Conservation (phyloP, 2,888 invertebrate genomes). For the Eupithecia subumbrata region DNA sequence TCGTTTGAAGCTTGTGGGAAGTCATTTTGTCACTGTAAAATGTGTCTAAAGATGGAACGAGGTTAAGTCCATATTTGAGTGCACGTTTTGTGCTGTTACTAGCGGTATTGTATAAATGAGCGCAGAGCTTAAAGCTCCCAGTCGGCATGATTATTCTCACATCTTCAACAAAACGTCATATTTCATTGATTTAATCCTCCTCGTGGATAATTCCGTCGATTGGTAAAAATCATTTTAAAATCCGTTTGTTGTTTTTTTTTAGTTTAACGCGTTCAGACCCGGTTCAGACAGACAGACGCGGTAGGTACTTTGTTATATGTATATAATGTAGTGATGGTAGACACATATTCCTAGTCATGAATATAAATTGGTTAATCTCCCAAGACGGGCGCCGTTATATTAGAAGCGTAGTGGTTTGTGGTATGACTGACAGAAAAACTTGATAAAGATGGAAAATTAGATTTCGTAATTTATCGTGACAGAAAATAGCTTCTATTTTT, state of each 20-base stretch:
- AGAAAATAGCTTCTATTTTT: background rate
- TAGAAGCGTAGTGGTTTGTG: conserved; percentile 19
- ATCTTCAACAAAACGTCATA: background rate
- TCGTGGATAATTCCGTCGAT: background rate
- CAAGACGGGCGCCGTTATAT: conserved; percentile 31
- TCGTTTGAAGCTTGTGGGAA: too few species aligned
- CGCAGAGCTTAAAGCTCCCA: too few species aligned
- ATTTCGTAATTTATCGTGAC: background rate
- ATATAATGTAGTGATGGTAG: conserved; percentile 5
- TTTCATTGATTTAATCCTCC: background rate
- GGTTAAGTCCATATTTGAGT: too few species aligned
- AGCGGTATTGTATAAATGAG: too few species aligned
- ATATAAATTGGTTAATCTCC: conserved; percentile 54
- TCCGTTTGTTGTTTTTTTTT: background rate
- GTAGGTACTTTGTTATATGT: background rate
- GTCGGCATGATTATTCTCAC: background rate
- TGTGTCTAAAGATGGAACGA: too few species aligned
- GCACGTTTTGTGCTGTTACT: too few species aligned
- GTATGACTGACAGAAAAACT: conserved; percentile 12
- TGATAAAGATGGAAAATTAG: background rate
- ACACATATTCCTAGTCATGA: conserved; percentile 48
- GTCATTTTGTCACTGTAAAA: too few species aligned
- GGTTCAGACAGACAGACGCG: background rate
- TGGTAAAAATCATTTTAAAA: background rate
- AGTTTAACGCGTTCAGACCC: background rate